A percentile compares a stretch with the other conserved stretches of the same genome.
phyloP scores from a whole-genome alignment of 2,113 vertebrate species.

The human (Homo sapiens) region DNA sequence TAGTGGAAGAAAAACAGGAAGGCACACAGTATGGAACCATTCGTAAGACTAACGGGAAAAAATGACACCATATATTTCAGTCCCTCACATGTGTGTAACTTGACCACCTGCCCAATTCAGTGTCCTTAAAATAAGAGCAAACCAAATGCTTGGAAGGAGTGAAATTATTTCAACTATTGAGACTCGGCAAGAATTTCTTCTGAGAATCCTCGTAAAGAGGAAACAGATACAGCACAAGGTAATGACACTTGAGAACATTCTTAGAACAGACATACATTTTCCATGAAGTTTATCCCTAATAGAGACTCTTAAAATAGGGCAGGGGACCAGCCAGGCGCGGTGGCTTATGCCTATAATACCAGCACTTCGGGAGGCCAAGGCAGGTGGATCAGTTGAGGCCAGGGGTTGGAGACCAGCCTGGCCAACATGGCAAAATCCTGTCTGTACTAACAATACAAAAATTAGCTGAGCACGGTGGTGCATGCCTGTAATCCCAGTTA shows the following conservation, averaged over 20 bases:
- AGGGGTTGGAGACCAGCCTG: too few species aligned
- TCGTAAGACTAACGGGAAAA: not conserved
- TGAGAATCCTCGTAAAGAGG: not conserved
- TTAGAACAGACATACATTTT: not conserved
- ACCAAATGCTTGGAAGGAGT: not conserved
- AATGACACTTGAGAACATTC: not conserved
- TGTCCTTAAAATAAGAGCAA: slow-evolving; percentile 61
- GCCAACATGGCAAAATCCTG: too few species aligned
- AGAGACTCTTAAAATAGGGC: not conserved
- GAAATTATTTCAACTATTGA: slow-evolving; percentile 40
- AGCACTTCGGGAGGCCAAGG: too few species aligned
- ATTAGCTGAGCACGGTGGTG: too few species aligned
- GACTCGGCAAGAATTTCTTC: slow-evolving; percentile 39
- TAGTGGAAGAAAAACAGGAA: not conserved
- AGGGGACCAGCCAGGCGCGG: too few species aligned
- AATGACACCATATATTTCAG: not conserved
- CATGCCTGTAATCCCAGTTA: too few species aligned
- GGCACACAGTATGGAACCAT: not conserved
- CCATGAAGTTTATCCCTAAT: not conserved
- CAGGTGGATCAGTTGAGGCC: too few species aligned
- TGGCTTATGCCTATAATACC: too few species aligned
- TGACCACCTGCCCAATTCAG: slow-evolving; percentile 41
- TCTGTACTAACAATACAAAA: too few species aligned
- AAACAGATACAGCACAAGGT: not conserved
- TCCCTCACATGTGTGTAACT: not conserved